Base-by-base conservation (phyloP, 2,888 invertebrate species). In the Orchestes rusci region DNA sequence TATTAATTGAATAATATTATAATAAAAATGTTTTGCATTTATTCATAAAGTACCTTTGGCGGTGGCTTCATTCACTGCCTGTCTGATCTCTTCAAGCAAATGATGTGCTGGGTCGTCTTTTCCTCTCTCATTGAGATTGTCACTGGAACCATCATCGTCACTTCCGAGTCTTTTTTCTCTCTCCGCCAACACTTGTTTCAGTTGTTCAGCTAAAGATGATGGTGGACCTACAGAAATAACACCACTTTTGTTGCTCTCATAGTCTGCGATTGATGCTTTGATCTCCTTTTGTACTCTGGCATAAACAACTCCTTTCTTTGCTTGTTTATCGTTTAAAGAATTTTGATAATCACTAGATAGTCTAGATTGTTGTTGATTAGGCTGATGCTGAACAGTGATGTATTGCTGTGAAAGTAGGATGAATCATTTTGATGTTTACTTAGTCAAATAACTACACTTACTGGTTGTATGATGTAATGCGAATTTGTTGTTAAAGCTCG, bases 1-100 rank as follows among this genome's bases (percentile, higher is more conserved):
- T 54, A n/a, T n/a, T n/a, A n/a, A n/a, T n/a, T n/a, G n/a, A n/a
- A 4, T 7, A 35, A 35, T 35, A 12, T 31, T 2, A 2, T 2
- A 12, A 12, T 12, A 38, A 29, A 5, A 28, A 12, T n/a, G 31
- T 13, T n/a, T 19, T 46, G 50, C 53, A 70, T 31, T 4, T 13
- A 33, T 7, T 33, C 10, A 16, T 15, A 10, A 19, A 13, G 13
- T 39, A 87, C 88, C 87, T 82, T 85, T 78, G 53, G 86, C 85
- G 73, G 86, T 88, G 55, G 88, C 88, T 71, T 89, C 88, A 69
- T 80, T 86, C 60, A 90, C 89, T 58, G 89, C 88, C 69, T 86
- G 86, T 52, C 87, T 77, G 62, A 89, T 89, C 75, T 89, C 89
- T 69, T 88, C 88, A 55, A 88, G 82, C 56, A 90, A 76, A 64